These are phyloP conservation scores for Elanoides forficatus DNA, from an alignment of 2,113 vertebrate genomes.

Conservation along the genomic window DNA sequence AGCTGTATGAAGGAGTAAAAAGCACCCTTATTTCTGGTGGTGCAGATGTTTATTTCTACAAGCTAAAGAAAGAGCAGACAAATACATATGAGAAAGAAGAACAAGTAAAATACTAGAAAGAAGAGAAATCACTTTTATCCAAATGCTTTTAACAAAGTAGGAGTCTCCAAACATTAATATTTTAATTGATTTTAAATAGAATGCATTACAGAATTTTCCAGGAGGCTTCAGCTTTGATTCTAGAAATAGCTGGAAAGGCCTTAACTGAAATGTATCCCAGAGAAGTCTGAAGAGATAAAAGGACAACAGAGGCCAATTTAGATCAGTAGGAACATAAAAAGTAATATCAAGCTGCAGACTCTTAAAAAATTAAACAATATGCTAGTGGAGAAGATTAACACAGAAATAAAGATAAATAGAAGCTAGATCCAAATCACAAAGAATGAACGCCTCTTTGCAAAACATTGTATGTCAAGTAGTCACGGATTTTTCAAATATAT, in stretches of 20 bases:
- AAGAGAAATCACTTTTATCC: neutral
- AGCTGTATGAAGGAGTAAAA: neutral
- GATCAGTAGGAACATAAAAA: neutral
- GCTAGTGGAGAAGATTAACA: conserved; percentile 17
- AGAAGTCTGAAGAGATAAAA: neutral
- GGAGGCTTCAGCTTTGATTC: neutral
- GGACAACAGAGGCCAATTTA: neutral
- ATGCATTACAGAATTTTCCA: neutral
- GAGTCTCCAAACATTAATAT: neutral
- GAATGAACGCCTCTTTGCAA: conserved; percentile 29
- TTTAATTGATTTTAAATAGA: neutral
- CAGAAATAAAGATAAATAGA: conserved; percentile 35
- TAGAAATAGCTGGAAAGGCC: neutral
- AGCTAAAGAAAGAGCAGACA: neutral
- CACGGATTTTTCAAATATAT: conserved; percentile 1
- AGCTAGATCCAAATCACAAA: conserved; percentile 9
- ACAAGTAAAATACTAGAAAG: neutral
- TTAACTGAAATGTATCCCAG: neutral
- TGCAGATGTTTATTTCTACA: neutral
- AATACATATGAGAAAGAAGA: neutral
- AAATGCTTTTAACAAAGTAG: neutral
- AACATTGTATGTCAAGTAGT: neutral
- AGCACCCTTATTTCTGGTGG: accelerated
- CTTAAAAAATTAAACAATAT: conserved; percentile 6
- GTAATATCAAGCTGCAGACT: neutral